phyloP scores from a whole-genome alignment of 2,888 invertebrate species.

The Brenthis hecate region DNA sequence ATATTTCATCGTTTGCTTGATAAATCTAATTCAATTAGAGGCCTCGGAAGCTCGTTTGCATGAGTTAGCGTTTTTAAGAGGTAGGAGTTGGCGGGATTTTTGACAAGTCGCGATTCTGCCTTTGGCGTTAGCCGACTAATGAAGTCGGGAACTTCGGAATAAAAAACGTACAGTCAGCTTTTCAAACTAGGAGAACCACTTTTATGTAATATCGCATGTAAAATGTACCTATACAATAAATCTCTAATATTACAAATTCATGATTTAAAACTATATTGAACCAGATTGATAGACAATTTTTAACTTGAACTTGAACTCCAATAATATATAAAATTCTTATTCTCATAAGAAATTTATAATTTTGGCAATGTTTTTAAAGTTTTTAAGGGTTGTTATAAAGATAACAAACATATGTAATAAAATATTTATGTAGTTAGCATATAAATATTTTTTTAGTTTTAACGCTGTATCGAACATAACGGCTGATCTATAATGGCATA shows the following conservation, averaged over 20 bases:
- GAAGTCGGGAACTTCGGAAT: constrained; percentile 26
- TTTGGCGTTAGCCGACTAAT: constrained; percentile 32
- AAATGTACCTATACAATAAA: too few relatives aligned
- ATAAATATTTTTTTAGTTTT: not conserved
- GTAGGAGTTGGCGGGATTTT: constrained; percentile 54
- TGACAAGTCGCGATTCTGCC: constrained; percentile 34
- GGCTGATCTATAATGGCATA: constrained; percentile 1
- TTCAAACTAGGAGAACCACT: constrained; percentile 1
- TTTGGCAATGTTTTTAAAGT: too few relatives aligned
- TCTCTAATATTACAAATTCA: too few relatives aligned
- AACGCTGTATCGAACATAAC: not conserved
- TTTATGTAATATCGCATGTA: not conserved
- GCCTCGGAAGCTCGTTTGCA: constrained; percentile 76
- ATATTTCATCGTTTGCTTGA: constrained; percentile 69
- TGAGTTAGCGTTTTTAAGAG: constrained; percentile 79
- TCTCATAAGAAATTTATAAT: too few relatives aligned
- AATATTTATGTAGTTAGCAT: too few relatives aligned
- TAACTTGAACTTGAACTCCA: too few relatives aligned
- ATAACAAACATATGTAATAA: too few relatives aligned
- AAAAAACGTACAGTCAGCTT: constrained; percentile 20
- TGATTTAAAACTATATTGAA: too few relatives aligned
- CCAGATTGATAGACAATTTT: too few relatives aligned
- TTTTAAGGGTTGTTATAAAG: too few relatives aligned
- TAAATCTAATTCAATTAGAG: constrained; percentile 75
- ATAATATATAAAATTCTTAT: too few relatives aligned